These are phyloP conservation scores for Linnaemya vulpina DNA, from an alignment of 2,888 invertebrate genomes.

Conservation along the genomic window DNA sequence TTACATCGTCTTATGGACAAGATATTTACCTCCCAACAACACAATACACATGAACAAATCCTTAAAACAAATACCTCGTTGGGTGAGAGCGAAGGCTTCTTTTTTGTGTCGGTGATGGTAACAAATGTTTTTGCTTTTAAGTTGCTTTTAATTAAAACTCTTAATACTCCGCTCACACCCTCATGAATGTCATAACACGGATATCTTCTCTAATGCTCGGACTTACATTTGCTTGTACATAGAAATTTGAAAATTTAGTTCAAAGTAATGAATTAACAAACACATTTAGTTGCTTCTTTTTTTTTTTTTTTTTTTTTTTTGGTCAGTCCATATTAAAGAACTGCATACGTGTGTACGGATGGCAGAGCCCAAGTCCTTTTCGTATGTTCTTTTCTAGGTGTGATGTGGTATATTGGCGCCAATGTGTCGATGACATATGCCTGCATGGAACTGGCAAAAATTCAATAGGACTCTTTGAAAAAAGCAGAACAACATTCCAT, in stretches of 20 bases:
- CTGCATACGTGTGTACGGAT: conserved; percentile 7
- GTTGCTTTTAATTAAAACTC: conserved; percentile 72
- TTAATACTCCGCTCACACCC: conserved; percentile 57
- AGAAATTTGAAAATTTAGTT: conserved; percentile 68
- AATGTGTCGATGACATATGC: conserved; percentile 71
- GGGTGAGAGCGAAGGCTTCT: conserved; percentile 12
- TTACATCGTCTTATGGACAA: conserved; percentile 67
- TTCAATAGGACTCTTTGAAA: conserved; percentile 58
- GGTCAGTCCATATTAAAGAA: conserved; percentile 39
- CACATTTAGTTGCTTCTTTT: conserved; percentile 47
- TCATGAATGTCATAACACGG: background rate
- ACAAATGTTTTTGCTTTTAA: conserved; percentile 72
- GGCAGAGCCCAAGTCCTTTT: conserved; percentile 28
- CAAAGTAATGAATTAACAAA: conserved; percentile 72
- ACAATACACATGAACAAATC: conserved; percentile 49
- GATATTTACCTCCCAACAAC: conserved; percentile 34
- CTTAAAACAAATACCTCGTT: conserved; percentile 67
- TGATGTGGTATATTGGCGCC: conserved; percentile 61
- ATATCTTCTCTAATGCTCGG: conserved; percentile 6
- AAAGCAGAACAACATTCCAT: conserved; percentile 25
- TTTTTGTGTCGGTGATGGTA: conserved; percentile 41
- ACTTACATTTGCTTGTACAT: conserved; percentile 22
- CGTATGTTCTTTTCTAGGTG: conserved; percentile 14
- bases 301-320: conserved; percentile 37
- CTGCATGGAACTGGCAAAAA: conserved; percentile 38